These are phyloP conservation scores for Panthera leo DNA, from an alignment of 2,113 vertebrate genomes.

Conservation along the genomic window DNA sequence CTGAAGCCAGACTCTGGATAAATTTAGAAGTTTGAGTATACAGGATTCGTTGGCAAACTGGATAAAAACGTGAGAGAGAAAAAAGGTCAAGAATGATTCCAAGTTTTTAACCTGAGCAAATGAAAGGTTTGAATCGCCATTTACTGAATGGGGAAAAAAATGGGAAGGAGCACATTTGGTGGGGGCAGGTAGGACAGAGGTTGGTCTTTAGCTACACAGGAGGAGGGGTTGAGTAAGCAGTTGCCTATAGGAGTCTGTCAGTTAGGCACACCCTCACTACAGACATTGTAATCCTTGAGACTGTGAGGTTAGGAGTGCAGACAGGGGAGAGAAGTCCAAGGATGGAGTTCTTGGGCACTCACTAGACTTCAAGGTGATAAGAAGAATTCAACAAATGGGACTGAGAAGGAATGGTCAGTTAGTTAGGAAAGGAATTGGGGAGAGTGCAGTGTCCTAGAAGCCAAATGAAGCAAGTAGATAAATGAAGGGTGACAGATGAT, in stretches of 20 bases:
- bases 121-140: not conserved
- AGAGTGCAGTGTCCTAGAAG: not conserved
- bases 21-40: not conserved
- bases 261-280: not conserved
- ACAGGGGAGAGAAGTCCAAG: not conserved
- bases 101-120: slow-evolving; percentile 17
- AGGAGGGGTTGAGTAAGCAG: not conserved
- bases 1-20: not conserved
- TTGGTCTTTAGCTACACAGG: not conserved
- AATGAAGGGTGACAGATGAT: not conserved
- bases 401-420: not conserved
- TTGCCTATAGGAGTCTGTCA: not conserved
- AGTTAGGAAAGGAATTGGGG: not conserved
- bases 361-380: not conserved
- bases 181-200: not conserved
- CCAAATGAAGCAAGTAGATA: not conserved
- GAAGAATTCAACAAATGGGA: not conserved
- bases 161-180: not conserved
- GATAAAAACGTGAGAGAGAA: not conserved
- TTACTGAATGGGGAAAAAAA: not conserved
- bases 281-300: not conserved
- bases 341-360: not conserved
- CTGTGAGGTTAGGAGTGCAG: not conserved
- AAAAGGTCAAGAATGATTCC: not conserved
- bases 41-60: not conserved